These are phyloP conservation scores for Diuraphis noxia DNA, from an alignment of 1,140 invertebrate genomes.

Conservation along the genomic window DNA sequence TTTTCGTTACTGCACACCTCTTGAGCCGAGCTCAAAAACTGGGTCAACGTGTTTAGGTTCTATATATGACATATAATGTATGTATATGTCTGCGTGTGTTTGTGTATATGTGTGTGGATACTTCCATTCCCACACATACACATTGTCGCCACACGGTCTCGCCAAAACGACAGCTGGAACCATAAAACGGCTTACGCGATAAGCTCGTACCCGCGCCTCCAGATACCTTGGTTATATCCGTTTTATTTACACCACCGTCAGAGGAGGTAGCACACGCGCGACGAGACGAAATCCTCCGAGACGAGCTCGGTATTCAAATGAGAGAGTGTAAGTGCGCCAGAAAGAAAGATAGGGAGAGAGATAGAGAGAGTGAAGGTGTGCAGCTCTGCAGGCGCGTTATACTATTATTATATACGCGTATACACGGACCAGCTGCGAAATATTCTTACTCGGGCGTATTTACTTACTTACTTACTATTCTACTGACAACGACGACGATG, in stretches of 20 bases:
- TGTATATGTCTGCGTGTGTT: neutral
- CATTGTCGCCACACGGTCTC: neutral
- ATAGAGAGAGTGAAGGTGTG: neutral
- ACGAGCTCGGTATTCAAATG: neutral
- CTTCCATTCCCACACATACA: rapidly evolving
- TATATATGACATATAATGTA: too few species aligned
- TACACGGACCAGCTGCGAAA: neutral
- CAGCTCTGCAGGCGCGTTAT: neutral
- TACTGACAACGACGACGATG: neutral
- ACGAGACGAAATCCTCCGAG: neutral
- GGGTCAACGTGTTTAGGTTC: neutral
- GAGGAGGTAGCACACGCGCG: neutral
- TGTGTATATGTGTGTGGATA: neutral
- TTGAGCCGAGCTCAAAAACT: conserved; percentile 4
- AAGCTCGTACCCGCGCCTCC: neutral
- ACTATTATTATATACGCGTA: neutral
- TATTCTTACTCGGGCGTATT: neutral
- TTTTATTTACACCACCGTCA: neutral
- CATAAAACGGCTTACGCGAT: conserved; percentile 19
- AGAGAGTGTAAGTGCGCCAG: neutral
- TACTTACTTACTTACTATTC: neutral
- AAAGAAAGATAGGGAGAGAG: neutral
- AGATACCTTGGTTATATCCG: neutral
- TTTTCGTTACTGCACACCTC: neutral
- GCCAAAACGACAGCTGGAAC: neutral